Evolutionary conservation across 2,113 vertebrate species (phyloP).

Genomic region (Psittacus erithacus): DNA sequence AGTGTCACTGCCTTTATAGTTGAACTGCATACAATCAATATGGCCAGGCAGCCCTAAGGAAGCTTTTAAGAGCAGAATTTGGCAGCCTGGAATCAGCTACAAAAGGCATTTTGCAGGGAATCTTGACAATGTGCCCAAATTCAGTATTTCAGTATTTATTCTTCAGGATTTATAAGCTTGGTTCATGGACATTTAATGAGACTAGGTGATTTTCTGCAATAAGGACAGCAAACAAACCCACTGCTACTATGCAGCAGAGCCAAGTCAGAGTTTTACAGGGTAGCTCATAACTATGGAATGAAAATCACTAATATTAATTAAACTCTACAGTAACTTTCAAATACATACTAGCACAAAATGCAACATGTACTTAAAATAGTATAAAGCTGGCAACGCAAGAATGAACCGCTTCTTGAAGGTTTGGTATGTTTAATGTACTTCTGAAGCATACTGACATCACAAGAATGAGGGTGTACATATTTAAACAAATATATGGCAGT

Average conservation of each 20-base stretch:
- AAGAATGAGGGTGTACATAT: not conserved
- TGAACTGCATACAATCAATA: not conserved
- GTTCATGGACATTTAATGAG: not conserved
- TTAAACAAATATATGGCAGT: not conserved
- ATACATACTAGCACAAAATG: not conserved
- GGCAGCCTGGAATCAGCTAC: not conserved
- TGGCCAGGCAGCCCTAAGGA: not conserved
- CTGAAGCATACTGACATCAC: not conserved
- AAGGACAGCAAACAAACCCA: not conserved
- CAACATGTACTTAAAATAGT: not conserved
- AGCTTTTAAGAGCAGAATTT: not conserved
- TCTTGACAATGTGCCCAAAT: not conserved
- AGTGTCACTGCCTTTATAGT: not conserved
- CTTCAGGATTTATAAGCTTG: not conserved
- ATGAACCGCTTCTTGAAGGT: not conserved
- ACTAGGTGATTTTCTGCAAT: not conserved
- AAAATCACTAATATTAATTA: not conserved
- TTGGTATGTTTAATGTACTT: not conserved
- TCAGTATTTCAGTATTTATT: not conserved
- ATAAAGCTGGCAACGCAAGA: not conserved
- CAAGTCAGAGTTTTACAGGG: not conserved
- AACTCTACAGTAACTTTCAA: not conserved
- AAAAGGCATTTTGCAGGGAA: not conserved
- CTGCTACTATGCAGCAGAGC: not conserved
- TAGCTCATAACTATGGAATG: not conserved